Conservation (phyloP, 2,113 vertebrate genomes). For the Notothenia rossii region DNA sequence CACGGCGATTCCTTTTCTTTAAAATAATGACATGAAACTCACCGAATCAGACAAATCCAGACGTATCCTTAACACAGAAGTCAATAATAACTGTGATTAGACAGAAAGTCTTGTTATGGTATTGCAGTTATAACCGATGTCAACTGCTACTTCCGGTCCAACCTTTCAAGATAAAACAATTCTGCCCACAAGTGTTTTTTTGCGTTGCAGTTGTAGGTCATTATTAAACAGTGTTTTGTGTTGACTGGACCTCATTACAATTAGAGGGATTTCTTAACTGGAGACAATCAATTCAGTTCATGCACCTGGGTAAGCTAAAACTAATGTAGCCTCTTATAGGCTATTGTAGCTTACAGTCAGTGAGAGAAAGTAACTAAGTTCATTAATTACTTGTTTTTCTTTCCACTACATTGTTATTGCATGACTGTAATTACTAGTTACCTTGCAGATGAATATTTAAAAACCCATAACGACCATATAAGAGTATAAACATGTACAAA, state of each 20-base stretch:
- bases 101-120: slow-evolving; percentile 40
- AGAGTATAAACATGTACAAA: no score
- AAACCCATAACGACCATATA: no score
- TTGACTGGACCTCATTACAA: background rate
- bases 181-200: background rate
- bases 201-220: background rate
- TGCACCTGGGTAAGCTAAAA: background rate
- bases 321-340: no score
- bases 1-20: background rate
- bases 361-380: no score
- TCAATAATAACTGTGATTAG: background rate
- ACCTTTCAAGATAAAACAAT: slow-evolving; percentile 39
- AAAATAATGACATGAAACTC: slow-evolving; percentile 33
- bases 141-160: slow-evolving; percentile 37
- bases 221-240: background rate
- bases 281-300: background rate
- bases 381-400: no score
- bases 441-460: no score
- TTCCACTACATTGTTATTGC: no score
- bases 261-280: background rate
- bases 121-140: background rate
- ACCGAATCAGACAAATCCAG: slow-evolving; percentile 43
- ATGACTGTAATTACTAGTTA: no score
- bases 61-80: background rate
- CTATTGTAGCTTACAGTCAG: no score